A percentile compares a stretch with the other conserved stretches of the same genome.
These are phyloP conservation scores for Terrapene triunguis DNA, from an alignment of 2,113 vertebrate genomes.

Conservation along the genomic window DNA sequence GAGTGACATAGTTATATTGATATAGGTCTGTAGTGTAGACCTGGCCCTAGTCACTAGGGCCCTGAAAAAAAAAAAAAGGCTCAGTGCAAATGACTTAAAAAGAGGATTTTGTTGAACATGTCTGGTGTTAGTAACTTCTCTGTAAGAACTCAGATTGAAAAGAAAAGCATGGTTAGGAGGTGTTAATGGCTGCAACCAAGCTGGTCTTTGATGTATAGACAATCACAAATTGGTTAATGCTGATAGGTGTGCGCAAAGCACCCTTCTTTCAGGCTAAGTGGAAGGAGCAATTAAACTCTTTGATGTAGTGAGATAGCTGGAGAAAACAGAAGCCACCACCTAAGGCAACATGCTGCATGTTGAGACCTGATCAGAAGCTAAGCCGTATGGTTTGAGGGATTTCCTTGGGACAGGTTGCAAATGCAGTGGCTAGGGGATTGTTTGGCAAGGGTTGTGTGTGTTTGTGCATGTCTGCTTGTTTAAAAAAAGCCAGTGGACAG, in stretches of 20 bases:
- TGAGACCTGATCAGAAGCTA: too few relatives aligned
- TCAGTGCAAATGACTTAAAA: background rate
- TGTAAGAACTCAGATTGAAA: background rate
- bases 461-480: too few relatives aligned
- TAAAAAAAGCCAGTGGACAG: too few relatives aligned
- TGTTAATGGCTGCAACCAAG: background rate
- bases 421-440: background rate
- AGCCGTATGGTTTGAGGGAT: too few relatives aligned
- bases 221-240: background rate
- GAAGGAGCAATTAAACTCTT: background rate
- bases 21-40: background rate
- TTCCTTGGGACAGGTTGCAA: background rate
- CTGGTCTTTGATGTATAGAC: background rate
- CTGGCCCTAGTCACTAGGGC: background rate
- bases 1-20: too few relatives aligned
- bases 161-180: background rate
- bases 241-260: background rate
- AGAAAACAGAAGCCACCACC: too few relatives aligned
- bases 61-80: background rate
- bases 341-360: too few relatives aligned
- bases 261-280: background rate
- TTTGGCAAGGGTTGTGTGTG: too few relatives aligned
- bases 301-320: background rate
- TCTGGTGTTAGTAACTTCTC: background rate
- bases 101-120: background rate